phyloP scores from a whole-genome alignment of 2,113 vertebrate genomes.

The Toxotes jaculatrix region DNA sequence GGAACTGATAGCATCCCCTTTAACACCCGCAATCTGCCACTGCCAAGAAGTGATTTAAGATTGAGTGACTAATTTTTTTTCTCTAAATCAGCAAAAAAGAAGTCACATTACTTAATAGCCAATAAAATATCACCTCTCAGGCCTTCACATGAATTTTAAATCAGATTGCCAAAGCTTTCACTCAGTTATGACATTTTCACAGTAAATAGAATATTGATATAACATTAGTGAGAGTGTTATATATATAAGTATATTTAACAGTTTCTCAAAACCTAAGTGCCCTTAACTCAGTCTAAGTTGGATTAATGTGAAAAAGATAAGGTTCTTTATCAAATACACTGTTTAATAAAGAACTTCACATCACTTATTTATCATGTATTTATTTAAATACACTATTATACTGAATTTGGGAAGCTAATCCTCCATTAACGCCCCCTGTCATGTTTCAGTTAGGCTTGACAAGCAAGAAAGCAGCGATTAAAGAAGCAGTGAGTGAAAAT shows the following conservation, averaged over 20 bases:
- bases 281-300: not conserved
- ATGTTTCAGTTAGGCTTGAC: not conserved
- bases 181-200: not conserved
- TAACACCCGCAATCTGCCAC: not conserved
- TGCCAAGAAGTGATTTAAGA: not conserved
- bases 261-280: not conserved
- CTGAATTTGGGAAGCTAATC: not conserved
- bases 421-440: not conserved
- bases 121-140: not conserved
- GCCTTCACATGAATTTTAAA: not conserved
- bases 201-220: too few relatives aligned
- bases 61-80: too few relatives aligned
- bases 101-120: not conserved
- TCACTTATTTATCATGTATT: too few relatives aligned
- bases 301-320: too few relatives aligned
- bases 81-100: not conserved
- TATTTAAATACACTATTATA: not conserved
- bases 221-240: too few relatives aligned
- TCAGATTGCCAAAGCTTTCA: not conserved
- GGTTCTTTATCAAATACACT: too few relatives aligned
- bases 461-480: not conserved
- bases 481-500: not conserved
- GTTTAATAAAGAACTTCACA: too few relatives aligned
- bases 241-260: too few relatives aligned
- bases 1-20: not conserved